Percentiles rank a stretch among this genome's conserved stretches.
These are phyloP conservation scores for Microplitis manilae DNA, from an alignment of 2,888 invertebrate species.

Conservation along the genomic window DNA sequence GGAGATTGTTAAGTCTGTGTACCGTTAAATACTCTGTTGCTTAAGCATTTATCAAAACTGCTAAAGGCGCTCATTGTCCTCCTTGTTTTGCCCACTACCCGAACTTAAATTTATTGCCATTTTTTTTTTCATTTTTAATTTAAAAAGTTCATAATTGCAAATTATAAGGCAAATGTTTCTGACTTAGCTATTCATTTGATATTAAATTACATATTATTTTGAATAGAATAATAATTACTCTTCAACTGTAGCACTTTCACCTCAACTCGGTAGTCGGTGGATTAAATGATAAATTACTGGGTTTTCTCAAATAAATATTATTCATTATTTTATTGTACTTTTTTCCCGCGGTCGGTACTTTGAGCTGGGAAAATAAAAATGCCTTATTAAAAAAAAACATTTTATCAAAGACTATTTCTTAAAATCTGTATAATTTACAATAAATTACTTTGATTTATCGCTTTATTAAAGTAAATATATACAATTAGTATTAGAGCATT, in stretches of 20 bases:
- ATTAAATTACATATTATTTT: background rate
- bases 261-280: background rate
- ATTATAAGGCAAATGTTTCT: background rate
- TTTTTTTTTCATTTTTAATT: background rate
- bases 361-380: too few relatives aligned
- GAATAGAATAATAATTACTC: background rate
- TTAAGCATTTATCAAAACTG: background rate
- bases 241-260: background rate
- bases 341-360: background rate
- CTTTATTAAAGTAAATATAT: too few relatives aligned
- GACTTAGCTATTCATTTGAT: background rate
- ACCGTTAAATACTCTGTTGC: background rate
- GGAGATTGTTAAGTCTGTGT: background rate
- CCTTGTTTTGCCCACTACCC: background rate
- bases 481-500: too few relatives aligned
- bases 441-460: too few relatives aligned
- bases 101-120: background rate
- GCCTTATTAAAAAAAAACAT: too few relatives aligned
- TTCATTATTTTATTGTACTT: background rate
- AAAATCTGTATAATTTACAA: too few relatives aligned
- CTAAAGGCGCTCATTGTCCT: background rate
- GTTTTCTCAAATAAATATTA: background rate
- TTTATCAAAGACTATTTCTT: too few relatives aligned
- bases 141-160: background rate
- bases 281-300: background rate